phyloP scores from a whole-genome alignment of 2,113 vertebrate species.

The Myotis brandtii region DNA sequence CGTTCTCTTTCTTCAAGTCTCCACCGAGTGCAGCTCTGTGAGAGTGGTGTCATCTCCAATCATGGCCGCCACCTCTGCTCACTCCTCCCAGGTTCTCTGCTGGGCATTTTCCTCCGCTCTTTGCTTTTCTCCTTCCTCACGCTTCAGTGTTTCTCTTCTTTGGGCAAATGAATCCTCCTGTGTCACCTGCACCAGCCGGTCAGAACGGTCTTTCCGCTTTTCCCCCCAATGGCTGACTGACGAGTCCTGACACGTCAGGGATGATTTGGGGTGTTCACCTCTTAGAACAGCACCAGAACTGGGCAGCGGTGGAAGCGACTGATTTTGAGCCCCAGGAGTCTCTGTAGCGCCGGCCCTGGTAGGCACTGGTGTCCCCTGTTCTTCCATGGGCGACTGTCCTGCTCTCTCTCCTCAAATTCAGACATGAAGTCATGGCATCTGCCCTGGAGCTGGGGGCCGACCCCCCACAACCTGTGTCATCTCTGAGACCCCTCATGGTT shows the following conservation, averaged over 20 bases:
- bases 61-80: not conserved
- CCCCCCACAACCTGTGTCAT: accelerated
- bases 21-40: accelerated
- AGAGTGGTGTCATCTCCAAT: not conserved
- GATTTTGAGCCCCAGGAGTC: not conserved
- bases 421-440: accelerated
- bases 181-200: not conserved
- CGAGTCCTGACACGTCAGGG: not conserved
- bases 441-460: not conserved
- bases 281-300: not conserved
- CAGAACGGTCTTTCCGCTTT: not conserved
- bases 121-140: not conserved
- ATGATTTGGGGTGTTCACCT: not conserved
- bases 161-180: not conserved
- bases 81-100: not conserved
- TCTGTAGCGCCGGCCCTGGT: accelerated
- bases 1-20: not conserved
- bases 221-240: not conserved
- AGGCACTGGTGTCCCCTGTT: not conserved
- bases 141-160: not conserved
- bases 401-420: not conserved
- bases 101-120: not conserved
- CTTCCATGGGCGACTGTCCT: not conserved
- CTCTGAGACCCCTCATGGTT: not conserved
- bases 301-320: not conserved